Conservation (phyloP, 2,888 invertebrate species). For the Eristalinus sepulchralis region DNA sequence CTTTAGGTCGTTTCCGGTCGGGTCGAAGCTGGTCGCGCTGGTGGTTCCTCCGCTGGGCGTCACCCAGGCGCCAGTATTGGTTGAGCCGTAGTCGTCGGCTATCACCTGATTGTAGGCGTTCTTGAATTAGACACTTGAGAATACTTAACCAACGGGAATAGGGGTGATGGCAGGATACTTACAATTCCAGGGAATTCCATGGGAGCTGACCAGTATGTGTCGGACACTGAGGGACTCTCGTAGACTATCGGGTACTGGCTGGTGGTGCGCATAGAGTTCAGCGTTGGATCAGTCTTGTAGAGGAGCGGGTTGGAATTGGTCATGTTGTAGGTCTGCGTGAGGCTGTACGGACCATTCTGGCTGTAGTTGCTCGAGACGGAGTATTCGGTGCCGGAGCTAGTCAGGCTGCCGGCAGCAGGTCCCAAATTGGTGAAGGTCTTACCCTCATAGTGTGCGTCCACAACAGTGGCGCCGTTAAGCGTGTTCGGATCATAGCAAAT, state of each 20-base stretch:
- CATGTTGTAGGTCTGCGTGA: slow-evolving; percentile 77
- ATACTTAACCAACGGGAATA: neutral
- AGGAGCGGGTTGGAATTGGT: slow-evolving; percentile 75
- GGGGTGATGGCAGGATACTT: slow-evolving; percentile 10
- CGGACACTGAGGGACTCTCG: slow-evolving; percentile 75
- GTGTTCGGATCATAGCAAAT: slow-evolving; percentile 75
- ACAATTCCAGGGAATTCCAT: slow-evolving; percentile 77
- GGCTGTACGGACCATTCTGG: slow-evolving; percentile 75
- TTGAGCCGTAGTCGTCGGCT: slow-evolving; percentile 76
- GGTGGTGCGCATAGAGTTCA: slow-evolving; percentile 76
- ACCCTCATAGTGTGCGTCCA: slow-evolving; percentile 77
- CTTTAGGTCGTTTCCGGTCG: slow-evolving; percentile 73
- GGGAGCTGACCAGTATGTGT: slow-evolving; percentile 74
- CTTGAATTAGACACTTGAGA: slow-evolving; percentile 68
- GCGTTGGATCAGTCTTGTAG: slow-evolving; percentile 78
- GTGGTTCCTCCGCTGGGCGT: slow-evolving; percentile 71
- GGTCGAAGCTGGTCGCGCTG: slow-evolving; percentile 41
- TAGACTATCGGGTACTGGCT: slow-evolving; percentile 76
- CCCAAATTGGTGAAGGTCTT: slow-evolving; percentile 80
- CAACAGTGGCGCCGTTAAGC: slow-evolving; percentile 70
- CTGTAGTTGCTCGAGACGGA: slow-evolving; percentile 74
- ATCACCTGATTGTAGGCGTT: slow-evolving; percentile 78
- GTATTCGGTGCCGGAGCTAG: slow-evolving; percentile 71
- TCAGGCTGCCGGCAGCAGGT: slow-evolving; percentile 67
- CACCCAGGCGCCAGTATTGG: slow-evolving; percentile 75